Evolutionary conservation across 2,888 invertebrate species (phyloP), one percentile per base, ranked within the genome.

Genomic region (Stramonita haemastoma): DNA sequence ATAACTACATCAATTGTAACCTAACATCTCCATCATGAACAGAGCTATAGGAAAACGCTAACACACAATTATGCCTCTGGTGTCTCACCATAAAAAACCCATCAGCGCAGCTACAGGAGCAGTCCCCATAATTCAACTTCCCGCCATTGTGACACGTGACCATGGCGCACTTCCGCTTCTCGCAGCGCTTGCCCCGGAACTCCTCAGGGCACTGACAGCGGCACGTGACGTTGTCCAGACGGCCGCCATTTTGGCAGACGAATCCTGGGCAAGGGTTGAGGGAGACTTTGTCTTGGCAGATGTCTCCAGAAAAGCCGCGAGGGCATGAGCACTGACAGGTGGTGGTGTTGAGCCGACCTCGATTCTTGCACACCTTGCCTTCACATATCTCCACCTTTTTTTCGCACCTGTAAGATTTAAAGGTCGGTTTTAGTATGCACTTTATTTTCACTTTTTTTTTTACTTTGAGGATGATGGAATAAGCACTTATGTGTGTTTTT

Each of bases 351-450:
- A 94, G 89, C 0, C 88, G 91, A 19, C 93, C 94, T 19, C 93
- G 92, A 88, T 94, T 93, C 70, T 88, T 81, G 88, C 94, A 94
- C 60, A 88, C 81, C 91, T 92, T 93, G 0, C 93, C 93, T 32
- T 87, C 89, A 90, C 94, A 94, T 0, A 86, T 29, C 22, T 60
- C 22, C 34, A 86, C n/a, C 32, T 66, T 86, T n/a, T 66, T 86
- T 36, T 86, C 57, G 34, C 86, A 86, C 70, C 86, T 86, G 86
- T 0, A 46, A 46, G 46, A 46, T 5, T n/a, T 46, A 46, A 46
- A 2, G 46, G 2, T 46, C 46, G 8, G 46, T 46, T 46, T 5
- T 8, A 46, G 46, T 2, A 2, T 46, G 8, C 46, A 46, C 46
- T 46, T 2, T 8, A 2, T n/a, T n/a, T n/a, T n/a, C n/a, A n/a